Evolutionary conservation across 2,113 vertebrate species (phyloP).

Genomic region (Crypturellus undulatus): DNA sequence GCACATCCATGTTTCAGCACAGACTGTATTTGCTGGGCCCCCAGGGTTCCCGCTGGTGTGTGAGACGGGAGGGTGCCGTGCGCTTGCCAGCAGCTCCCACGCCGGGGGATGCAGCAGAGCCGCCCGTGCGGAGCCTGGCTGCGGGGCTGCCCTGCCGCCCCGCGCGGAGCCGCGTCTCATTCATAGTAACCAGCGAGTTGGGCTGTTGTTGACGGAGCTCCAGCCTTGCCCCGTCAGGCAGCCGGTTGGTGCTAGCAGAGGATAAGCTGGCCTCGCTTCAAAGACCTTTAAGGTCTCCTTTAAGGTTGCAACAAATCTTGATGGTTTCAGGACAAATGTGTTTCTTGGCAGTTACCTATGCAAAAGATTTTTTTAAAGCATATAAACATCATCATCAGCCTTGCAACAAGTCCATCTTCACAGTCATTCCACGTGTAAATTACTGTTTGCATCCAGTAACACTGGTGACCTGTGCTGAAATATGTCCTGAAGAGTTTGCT

Average conservation of each 20-base stretch:
- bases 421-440: not conserved
- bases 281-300: conserved; percentile 16
- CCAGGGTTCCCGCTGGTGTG: not conserved
- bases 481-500: not conserved
- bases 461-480: fast-evolving
- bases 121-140: fast-evolving
- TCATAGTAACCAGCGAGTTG: not conserved
- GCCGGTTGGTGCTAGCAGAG: not conserved
- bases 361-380: not conserved
- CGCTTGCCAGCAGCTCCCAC: not conserved
- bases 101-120: not conserved
- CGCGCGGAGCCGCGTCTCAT: no score
- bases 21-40: not conserved
- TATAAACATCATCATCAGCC: conserved; percentile 9
- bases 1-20: not conserved
- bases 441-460: not conserved
- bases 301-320: conserved; percentile 31
- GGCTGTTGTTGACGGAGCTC: not conserved
- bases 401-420: not conserved
- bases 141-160: no score
- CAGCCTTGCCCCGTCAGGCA: not conserved
- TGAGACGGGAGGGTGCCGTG: fast-evolving
- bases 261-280: not conserved
- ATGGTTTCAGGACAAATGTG: conserved; percentile 50
- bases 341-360: conserved; percentile 17